Percentiles rank a stretch among this genome's conserved stretches.
Evolutionary conservation across 2,888 invertebrate genomes (phyloP).

Genomic region (Pegoplata infirma): DNA sequence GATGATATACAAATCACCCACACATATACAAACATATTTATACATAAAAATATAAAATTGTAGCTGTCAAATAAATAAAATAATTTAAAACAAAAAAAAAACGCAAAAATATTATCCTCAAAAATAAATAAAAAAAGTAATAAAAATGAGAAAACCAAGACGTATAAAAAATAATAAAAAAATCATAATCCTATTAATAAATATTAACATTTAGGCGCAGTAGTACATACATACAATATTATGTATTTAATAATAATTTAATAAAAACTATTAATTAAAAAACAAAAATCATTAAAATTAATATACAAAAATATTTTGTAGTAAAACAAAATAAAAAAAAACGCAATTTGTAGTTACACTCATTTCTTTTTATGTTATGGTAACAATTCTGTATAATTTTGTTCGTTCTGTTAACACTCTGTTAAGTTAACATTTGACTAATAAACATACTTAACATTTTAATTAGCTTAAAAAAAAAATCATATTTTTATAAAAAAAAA

Average conservation of each 20-base stretch:
- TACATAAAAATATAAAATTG: conserved; percentile 21
- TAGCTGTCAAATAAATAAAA: conserved; percentile 14
- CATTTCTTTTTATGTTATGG: conserved; percentile 6
- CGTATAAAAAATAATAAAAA: conserved; percentile 28
- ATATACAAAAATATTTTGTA: not conserved
- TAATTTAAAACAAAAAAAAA: conserved; percentile 27
- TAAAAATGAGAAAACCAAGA: conserved; percentile 31
- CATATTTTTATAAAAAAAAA: too few relatives aligned
- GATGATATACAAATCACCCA: conserved; percentile 5
- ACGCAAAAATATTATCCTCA: conserved; percentile 42
- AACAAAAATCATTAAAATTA: not conserved
- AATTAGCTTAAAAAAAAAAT: too few relatives aligned
- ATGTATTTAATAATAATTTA: not conserved
- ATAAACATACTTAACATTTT: too few relatives aligned
- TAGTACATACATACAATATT: conserved; percentile 19
- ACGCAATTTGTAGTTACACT: conserved; percentile 35
- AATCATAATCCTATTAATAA: conserved; percentile 47
- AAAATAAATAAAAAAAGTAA: conserved; percentile 35
- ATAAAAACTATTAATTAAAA: too few relatives aligned
- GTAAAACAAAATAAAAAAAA: not conserved
- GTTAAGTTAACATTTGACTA: too few relatives aligned
- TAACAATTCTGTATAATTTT: not conserved
- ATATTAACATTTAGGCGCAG: conserved; percentile 34
- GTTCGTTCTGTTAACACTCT: too few relatives aligned
- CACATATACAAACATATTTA: conserved; percentile 19